A percentile compares a stretch with the other conserved stretches of the same genome.
Evolutionary conservation across 2,888 invertebrate genomes (phyloP).

Genomic region (Gasteruption jaculator): DNA sequence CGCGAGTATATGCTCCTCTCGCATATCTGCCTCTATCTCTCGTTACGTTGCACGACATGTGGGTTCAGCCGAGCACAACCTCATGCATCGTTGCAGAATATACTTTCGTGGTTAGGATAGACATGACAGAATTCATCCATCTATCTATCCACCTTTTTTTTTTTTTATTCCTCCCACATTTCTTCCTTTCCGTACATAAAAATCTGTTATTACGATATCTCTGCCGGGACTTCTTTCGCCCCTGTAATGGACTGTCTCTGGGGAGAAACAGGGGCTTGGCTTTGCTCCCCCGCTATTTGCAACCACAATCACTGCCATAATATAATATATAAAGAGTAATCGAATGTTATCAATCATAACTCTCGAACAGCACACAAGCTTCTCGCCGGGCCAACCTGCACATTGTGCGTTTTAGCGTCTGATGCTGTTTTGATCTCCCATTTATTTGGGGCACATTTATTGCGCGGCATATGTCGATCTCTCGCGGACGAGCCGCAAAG

Average conservation of each 20-base stretch:
- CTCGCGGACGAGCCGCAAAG: no score
- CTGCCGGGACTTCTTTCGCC: constrained; percentile 47
- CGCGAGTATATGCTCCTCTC: constrained; percentile 32
- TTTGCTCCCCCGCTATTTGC: constrained; percentile 24
- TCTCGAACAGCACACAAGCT: no score
- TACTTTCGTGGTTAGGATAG: constrained; percentile 34
- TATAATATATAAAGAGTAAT: constrained; percentile 29
- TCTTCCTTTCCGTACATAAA: constrained; percentile 30
- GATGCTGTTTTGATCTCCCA: no score
- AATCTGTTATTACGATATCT: constrained; percentile 41
- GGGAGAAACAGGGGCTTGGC: constrained; percentile 36
- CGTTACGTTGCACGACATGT: constrained; percentile 44
- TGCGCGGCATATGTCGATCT: constrained; percentile 4
- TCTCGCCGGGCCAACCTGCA: no score
- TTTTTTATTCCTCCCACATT: no score
- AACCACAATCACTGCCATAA: constrained; percentile 33
- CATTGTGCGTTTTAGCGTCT: no score
- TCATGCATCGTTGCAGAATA: no score
- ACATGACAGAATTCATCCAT: constrained; percentile 41
- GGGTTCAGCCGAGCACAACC: constrained; percentile 49
- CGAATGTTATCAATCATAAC: no score
- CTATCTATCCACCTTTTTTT: no score
- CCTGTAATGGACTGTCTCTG: constrained; percentile 45
- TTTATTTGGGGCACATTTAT: no score
- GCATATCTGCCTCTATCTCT: constrained; percentile 20